Evolutionary conservation across 23 tunicate genomes (phyloP), one percentile per base, ranked within the genome.

Genomic region (Phallusia fumigata): DNA sequence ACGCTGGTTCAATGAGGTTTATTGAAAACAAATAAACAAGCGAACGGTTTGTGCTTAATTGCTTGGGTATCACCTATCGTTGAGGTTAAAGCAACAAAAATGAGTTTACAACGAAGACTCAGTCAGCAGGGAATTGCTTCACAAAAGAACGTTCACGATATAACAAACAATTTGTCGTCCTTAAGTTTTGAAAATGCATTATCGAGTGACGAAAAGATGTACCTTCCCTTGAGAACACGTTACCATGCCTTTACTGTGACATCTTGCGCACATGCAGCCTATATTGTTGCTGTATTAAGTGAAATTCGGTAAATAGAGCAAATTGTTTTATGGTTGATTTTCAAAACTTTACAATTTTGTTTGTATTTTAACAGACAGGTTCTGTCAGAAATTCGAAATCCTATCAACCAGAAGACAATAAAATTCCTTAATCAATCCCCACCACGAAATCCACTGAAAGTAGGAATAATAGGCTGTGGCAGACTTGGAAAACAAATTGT

Each of bases 401-500:
- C 96, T 18, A 76, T 91, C 40, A 91, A 91, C 78, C 86, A 89
- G 40, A 91, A 91, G 74, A 91, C 96, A 34, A 52, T 91, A 24
- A 86, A 86, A 52, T 91, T 91, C 79, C 44, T 86, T 11, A 86
- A 91, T 31, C 90, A 84, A 18, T 32, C 80, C 5, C 73, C 82
- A 34, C 86, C 84, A 19, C 52, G 92, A 64, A 81, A 87, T 76
- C 88, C 92, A 33, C 53, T 92, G 13, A 92, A 84, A 64, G 76
- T 92, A 36, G 97, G 91, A 35, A 19, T 92, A 2, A 92, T 92
- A 79, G 97, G 97, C 0, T 92, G 97, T 80, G 97, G 97, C 33
- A 79, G 97, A 84, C 73, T 92, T 15, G 97, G 97, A 47, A 87
- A 82, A 33, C 97, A 92, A 80, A 84, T 92, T 69, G 88, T 92